Evolutionary conservation across 2,888 invertebrate genomes (phyloP), one percentile per base, ranked within the genome.

Genomic region (Caenorhabditis japonica): DNA sequence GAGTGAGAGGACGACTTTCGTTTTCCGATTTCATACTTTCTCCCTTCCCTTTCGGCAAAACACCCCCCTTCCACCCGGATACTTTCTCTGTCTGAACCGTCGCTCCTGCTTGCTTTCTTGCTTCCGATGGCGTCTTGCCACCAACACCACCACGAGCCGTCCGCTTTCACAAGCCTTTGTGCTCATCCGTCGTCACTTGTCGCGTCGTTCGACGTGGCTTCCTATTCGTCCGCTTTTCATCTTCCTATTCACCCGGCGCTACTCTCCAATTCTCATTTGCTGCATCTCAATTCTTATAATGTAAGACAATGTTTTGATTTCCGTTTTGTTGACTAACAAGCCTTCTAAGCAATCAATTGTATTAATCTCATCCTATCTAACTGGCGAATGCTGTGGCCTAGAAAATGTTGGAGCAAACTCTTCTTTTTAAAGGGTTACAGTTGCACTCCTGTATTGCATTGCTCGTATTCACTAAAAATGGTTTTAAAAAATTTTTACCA

Each of bases 21-120:
- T 68, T 68, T 68, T 68, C 66, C 39, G 52, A 68, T 66, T 66
- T 66, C 66, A 58, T 58, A 60, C 69, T 69, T 69, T 69, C 69
- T 51, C 69, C 43, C 53, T 21, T 56, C 60, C 33, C n/a, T 12
- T 44, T n/a, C 25, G 44, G 19, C 23, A 12, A 4, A 19, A 17
- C n/a, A n/a, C 10, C 30, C 5, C n/a, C 27, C 23, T 21, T 13
- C 44, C 44, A 33, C 19, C 12, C n/a, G 8, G 10, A 33, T 7
- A 51, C 49, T 51, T 51, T 51, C 49, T 15, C 49, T 51, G n/a
- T 51, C 49, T 30, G 34, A 44, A 44, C n/a, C n/a, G n/a, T n/a
- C n/a, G n/a, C n/a, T n/a, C n/a, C n/a, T n/a, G n/a, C n/a, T n/a
- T n/a, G n/a, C n/a, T n/a, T n/a, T n/a, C n/a, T n/a, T 38, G 21